A percentile compares a stretch with the other conserved stretches of the same genome.
Evolutionary conservation across 2,888 invertebrate genomes (phyloP).

Genomic region (Sicus ferrugineus): DNA sequence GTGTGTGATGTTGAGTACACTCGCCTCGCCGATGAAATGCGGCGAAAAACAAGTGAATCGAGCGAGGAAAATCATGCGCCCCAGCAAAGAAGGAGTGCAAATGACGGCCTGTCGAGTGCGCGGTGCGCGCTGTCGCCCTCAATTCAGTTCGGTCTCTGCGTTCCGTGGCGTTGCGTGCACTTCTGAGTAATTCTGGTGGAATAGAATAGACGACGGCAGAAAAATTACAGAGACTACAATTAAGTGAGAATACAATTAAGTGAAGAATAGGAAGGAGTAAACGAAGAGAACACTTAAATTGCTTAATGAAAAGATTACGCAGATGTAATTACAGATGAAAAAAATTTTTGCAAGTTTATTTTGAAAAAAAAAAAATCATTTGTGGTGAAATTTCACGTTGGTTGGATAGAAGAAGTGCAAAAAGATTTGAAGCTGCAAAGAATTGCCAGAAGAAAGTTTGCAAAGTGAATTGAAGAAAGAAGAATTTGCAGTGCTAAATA

Average conservation of each 20-base stretch:
- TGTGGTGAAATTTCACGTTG: not conserved
- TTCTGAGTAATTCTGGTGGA: constrained; percentile 18
- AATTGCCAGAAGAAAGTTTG: constrained; percentile 1
- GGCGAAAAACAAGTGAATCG: too few relatives aligned
- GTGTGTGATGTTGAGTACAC: too few relatives aligned
- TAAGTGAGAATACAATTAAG: not conserved
- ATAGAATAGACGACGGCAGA: not conserved
- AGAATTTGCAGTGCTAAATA: not conserved
- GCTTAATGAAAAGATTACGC: not conserved
- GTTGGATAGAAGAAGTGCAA: not conserved
- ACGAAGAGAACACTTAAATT: not conserved
- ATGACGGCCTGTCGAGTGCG: constrained; percentile 46
- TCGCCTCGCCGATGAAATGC: too few relatives aligned
- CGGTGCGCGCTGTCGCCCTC: constrained; percentile 44
- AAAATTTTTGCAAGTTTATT: not conserved
- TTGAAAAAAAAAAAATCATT: not conserved
- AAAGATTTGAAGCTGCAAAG: constrained; percentile 15
- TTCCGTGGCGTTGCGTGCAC: constrained; percentile 35
- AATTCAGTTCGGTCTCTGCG: constrained; percentile 45
- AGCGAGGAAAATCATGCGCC: too few relatives aligned
- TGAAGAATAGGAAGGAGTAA: not conserved
- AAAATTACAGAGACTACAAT: not conserved
- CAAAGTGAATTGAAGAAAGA: not conserved
- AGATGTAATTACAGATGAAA: not conserved
- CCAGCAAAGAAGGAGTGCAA: too few relatives aligned